Conservation (phyloP, 2,113 vertebrate species). For the Solea senegalensis region DNA sequence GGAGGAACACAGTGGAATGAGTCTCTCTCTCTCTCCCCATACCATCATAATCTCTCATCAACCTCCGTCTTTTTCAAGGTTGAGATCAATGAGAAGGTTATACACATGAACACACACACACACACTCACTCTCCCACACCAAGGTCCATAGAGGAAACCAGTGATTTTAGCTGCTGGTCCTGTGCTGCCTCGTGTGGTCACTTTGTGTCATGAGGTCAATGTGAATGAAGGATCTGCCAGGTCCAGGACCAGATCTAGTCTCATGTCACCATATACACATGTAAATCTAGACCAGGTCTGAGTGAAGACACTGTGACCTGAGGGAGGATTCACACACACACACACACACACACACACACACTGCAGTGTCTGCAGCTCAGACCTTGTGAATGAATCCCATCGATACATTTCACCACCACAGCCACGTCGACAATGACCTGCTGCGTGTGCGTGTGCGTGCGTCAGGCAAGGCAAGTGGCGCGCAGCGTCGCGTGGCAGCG, state of each 20-base stretch:
- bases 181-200: too few relatives aligned
- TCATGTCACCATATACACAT: too few relatives aligned
- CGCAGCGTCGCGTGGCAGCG: too few relatives aligned
- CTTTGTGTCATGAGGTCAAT: too few relatives aligned
- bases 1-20: slow-evolving; percentile 26
- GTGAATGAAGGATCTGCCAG: too few relatives aligned
- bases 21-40: slow-evolving; percentile 55
- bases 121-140: not conserved
- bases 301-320: too few relatives aligned
- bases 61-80: slow-evolving; percentile 50
- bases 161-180: too few relatives aligned
- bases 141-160: too few relatives aligned
- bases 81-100: slow-evolving; percentile 50
- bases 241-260: not conserved
- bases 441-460: slow-evolving; percentile 26
- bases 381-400: slow-evolving; percentile 50
- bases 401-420: slow-evolving; percentile 37
- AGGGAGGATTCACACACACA: too few relatives aligned
- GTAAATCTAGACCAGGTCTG: too few relatives aligned
- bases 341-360: not conserved
- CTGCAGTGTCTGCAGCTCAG: not conserved
- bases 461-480: too few relatives aligned
- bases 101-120: not conserved
- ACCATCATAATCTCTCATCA: slow-evolving; percentile 51
- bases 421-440: slow-evolving; percentile 35